phyloP scores from a whole-genome alignment of 2,113 vertebrate genomes.

The Ptychochromis oligacanthus region DNA sequence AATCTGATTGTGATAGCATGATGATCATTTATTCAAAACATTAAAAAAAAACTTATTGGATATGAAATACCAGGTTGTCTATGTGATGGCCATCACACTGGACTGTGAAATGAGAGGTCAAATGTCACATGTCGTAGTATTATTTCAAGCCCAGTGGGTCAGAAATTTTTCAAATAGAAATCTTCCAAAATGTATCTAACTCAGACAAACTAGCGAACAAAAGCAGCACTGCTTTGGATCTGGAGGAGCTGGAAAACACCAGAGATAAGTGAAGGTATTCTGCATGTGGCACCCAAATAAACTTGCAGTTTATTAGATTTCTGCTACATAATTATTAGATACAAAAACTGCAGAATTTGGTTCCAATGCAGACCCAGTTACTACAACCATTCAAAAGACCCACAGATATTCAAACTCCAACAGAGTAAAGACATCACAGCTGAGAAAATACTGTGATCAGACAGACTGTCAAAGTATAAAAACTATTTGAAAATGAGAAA shows the following conservation, averaged over 20 bases:
- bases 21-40: no score
- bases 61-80: not conserved
- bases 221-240: not conserved
- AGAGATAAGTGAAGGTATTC: no score
- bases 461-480: not conserved
- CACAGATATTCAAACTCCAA: not conserved
- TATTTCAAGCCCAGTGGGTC: not conserved
- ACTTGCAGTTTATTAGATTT: not conserved
- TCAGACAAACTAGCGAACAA: not conserved
- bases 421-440: not conserved
- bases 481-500: not conserved
- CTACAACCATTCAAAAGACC: not conserved
- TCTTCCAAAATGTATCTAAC: not conserved
- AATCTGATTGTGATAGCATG: no score
- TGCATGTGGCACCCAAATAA: no score
- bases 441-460: not conserved
- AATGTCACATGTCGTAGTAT: not conserved
- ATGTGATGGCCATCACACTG: not conserved
- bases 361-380: not conserved
- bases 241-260: not conserved
- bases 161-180: not conserved
- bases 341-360: not conserved
- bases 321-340: not conserved
- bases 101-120: not conserved
- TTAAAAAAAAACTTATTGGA: no score